phyloP scores from a whole-genome alignment of 2,888 invertebrate species.

The Laspeyria flexula region DNA sequence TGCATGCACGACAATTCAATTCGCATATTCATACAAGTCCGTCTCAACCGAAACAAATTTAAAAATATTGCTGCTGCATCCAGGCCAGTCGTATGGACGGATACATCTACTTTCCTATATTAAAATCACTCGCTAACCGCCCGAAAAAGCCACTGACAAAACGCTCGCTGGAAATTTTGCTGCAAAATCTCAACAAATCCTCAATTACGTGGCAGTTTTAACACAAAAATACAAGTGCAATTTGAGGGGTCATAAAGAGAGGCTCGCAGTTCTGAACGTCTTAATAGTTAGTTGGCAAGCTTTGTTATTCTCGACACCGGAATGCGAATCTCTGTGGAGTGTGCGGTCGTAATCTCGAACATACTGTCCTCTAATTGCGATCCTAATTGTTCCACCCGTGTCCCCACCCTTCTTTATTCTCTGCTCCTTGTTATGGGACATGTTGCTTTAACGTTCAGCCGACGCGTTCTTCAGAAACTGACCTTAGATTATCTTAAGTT shows the following conservation, averaged over 20 bases:
- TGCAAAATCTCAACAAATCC: slow-evolving; percentile 46
- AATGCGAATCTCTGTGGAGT: slow-evolving; percentile 73
- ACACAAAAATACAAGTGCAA: slow-evolving; percentile 57
- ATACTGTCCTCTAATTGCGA: slow-evolving; percentile 85
- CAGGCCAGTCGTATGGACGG: slow-evolving; percentile 23
- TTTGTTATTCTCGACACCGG: slow-evolving; percentile 72
- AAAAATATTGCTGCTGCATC: slow-evolving; percentile 50
- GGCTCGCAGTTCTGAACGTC: slow-evolving; percentile 62
- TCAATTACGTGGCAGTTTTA: slow-evolving; percentile 52
- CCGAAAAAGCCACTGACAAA: slow-evolving; percentile 39
- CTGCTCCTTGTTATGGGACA: slow-evolving; percentile 48
- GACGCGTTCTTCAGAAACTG: slow-evolving; percentile 9
- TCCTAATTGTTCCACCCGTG: slow-evolving; percentile 75
- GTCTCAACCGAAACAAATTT: slow-evolving; percentile 49
- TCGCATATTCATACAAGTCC: slow-evolving; percentile 51
- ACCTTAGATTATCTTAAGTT: slow-evolving; percentile 4
- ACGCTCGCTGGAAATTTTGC: slow-evolving; percentile 16
- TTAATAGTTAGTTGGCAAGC: slow-evolving; percentile 82
- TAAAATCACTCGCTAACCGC: slow-evolving; percentile 58
- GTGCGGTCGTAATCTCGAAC: slow-evolving; percentile 81
- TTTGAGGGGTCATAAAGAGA: slow-evolving; percentile 44
- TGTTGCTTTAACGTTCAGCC: slow-evolving; percentile 20
- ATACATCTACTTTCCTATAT: slow-evolving; percentile 60
- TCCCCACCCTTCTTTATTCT: slow-evolving; percentile 64
- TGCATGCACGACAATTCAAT: slow-evolving; percentile 39